These are phyloP conservation scores for Limanda limanda DNA, from an alignment of 2,113 vertebrate genomes.

Conservation along the genomic window DNA sequence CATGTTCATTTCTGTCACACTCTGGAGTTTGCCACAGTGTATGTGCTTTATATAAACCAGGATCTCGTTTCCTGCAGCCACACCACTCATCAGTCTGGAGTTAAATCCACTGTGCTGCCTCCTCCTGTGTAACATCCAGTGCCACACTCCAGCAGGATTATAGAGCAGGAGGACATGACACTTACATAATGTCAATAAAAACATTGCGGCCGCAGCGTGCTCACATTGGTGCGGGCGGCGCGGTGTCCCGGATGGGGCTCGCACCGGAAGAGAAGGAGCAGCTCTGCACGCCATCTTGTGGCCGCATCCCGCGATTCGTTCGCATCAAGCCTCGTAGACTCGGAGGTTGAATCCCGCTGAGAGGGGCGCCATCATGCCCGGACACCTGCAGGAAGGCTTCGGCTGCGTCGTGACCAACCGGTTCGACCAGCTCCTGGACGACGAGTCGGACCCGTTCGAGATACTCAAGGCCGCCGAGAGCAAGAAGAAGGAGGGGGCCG, in stretches of 20 bases:
- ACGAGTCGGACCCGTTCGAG: constrained; percentile 96
- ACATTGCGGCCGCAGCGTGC: constrained; percentile 48
- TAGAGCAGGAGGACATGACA: constrained; percentile 12
- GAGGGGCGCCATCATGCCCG: constrained; percentile 98
- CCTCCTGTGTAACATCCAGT: background rate
- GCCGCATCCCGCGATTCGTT: constrained; percentile 85
- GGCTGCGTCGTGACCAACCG: constrained; percentile 98
- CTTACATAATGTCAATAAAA: constrained; percentile 74
- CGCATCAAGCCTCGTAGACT: constrained; percentile 91
- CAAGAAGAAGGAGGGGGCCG: constrained; percentile 94
- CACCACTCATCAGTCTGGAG: no score
- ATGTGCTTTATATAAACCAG: background rate
- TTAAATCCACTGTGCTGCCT: no score
- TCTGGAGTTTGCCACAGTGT: background rate
- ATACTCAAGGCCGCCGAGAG: constrained; percentile 92
- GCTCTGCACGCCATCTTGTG: constrained; percentile 98
- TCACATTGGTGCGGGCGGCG: constrained; percentile 54
- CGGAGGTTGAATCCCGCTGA: constrained; percentile 94
- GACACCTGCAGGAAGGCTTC: constrained; percentile 98
- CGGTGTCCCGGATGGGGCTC: constrained; percentile 89
- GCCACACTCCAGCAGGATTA: constrained; percentile 36
- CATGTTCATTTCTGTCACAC: no score
- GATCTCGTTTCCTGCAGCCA: no score
- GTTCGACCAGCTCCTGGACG: constrained; percentile 98
- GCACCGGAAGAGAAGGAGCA: constrained; percentile 97